Conservation (phyloP, 2,113 vertebrate genomes). For the Boulengeromyrus knoepffleri region DNA sequence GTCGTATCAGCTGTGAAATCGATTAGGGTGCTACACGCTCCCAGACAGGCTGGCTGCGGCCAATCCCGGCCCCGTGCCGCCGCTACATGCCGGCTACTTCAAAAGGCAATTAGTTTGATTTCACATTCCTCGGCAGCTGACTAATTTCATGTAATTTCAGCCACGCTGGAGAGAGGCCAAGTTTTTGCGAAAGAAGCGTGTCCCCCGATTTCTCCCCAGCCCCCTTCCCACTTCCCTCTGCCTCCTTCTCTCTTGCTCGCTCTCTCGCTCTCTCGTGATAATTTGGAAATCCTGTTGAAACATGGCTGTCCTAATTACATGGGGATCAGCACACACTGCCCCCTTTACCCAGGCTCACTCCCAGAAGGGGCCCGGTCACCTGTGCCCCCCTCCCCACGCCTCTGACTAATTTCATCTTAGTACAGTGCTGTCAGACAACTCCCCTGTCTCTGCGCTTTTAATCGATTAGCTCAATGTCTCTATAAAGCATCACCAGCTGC, state of each 20-base stretch:
- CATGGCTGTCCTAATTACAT: constrained; percentile 79
- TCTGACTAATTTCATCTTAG: constrained; percentile 92
- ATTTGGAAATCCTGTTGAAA: constrained; percentile 80
- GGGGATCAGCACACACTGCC: constrained; percentile 71
- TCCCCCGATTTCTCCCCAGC: constrained; percentile 27
- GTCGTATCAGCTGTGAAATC: constrained; percentile 50
- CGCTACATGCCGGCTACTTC: constrained; percentile 58
- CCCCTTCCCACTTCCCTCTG: constrained; percentile 14
- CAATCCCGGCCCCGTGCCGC: constrained; percentile 33
- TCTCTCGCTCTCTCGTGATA: constrained; percentile 55
- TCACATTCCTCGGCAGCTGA: constrained; percentile 78
- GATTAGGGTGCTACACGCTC: constrained; percentile 36
- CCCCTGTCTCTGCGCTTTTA: constrained; percentile 86
- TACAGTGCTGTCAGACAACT: constrained; percentile 89
- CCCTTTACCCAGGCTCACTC: constrained; percentile 68
- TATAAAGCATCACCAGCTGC: constrained; percentile 90
- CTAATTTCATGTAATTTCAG: constrained; percentile 83
- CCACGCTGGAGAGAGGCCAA: constrained; percentile 75
- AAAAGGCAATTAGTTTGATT: constrained; percentile 83
- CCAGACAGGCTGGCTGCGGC: constrained; percentile 24
- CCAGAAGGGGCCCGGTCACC: constrained; percentile 78
- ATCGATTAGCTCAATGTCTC: constrained; percentile 92
- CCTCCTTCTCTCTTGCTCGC: constrained; percentile 23
- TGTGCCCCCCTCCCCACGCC: constrained; percentile 62
- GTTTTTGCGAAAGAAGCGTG: constrained; percentile 64